Base-by-base conservation (phyloP, 2,888 invertebrate species). In the Dryomyza anilis region DNA sequence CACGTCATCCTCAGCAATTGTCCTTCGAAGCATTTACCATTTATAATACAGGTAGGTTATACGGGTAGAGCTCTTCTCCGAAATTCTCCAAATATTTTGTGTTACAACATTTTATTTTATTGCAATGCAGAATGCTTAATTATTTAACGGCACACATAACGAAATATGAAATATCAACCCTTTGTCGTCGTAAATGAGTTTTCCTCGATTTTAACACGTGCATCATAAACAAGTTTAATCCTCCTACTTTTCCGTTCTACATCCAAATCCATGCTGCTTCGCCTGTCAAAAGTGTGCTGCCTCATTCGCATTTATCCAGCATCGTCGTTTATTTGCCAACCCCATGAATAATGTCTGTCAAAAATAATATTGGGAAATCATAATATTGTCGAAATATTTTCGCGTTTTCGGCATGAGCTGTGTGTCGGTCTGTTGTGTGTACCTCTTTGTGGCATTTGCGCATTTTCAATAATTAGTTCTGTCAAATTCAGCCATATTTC, bases 391-490 rank as follows among this genome's bases (percentile, higher is more conserved):
- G 59, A 29, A 50, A 53, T 52, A 39, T 53, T 53, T 53, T 48
- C 61, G 56, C 33, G 43, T 57, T 23, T 30, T 12, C 55, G 21
- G 21, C 19, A 8, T 16, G 16, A 25, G 23, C 55, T 12, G n/a
- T 1, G 23, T 29, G 12, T 55, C 14, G 19, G 27, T 45, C 10
- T 29, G 36, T 25, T 16, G 23, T 46, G 14, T 7, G 59, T 45
- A 27, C 29, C 27, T 36, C 16, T 10, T 19, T 61, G 58, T 45
- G 16, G 55, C 36, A 36, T 33, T 57, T 52, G 57, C 36, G 48
- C 53, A 62, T 66, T 57, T 63, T 68, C 58, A 72, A 71, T 75
- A 75, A 75, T 75, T 75, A 73, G 64, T 66, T 69, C 73, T 76
- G 76, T 75, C 76, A 76, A 53, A 64, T 65, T 48, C 75, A 75